Conservation (phyloP, 92 coral and sea anemone species). For the Porites cylindrica region DNA sequence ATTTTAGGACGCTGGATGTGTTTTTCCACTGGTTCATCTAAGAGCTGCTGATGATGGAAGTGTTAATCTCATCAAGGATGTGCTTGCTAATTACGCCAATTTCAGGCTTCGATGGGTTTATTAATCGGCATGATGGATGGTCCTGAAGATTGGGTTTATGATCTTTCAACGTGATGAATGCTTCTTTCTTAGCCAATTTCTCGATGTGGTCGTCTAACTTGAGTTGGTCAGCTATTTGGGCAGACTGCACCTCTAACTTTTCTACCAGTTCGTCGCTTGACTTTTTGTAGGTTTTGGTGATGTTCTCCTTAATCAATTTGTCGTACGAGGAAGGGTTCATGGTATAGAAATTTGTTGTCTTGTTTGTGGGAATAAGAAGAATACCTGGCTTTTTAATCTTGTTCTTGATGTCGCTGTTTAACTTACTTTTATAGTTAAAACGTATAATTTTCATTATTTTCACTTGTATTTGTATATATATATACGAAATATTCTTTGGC, state of each 20-base stretch:
- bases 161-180: slow-evolving; percentile 66
- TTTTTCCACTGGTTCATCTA: slow-evolving; percentile 65
- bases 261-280: neutral
- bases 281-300: neutral
- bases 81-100: neutral
- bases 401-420: too few relatives aligned
- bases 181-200: slow-evolving; percentile 47
- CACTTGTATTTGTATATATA: too few relatives aligned
- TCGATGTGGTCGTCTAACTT: slow-evolving; percentile 58
- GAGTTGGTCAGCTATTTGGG: slow-evolving; percentile 29
- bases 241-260: slow-evolving; percentile 10
- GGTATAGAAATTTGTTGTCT: slow-evolving; percentile 59
- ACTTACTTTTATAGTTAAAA: too few relatives aligned
- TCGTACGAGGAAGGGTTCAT: slow-evolving; percentile 38
- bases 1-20: slow-evolving; percentile 26
- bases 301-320: slow-evolving; percentile 13
- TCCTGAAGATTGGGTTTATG: slow-evolving; percentile 59
- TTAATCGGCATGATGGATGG: slow-evolving; percentile 66
- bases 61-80: too few relatives aligned
- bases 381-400: too few relatives aligned
- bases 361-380: slow-evolving; percentile 59
- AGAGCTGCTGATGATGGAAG: slow-evolving; percentile 19
- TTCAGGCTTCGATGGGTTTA: slow-evolving; percentile 2
- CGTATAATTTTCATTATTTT: too few relatives aligned
- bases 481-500: too few relatives aligned